Evolutionary conservation across 2,797 vertebrate genomes (phyloP).

Genomic region (Hozukius guyotensis): DNA sequence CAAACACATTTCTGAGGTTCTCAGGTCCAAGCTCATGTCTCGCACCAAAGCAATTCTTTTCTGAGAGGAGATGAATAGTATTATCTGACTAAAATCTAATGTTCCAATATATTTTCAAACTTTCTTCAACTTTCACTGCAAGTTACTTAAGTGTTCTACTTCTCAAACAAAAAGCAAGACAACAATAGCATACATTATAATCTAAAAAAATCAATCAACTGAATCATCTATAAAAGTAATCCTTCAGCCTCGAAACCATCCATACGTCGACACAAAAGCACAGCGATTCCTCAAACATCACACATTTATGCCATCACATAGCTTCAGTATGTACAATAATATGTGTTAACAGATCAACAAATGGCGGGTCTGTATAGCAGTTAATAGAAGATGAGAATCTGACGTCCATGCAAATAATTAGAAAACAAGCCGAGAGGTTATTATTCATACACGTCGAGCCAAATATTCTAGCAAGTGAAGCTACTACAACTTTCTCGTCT

Average conservation of each 20-base stretch:
- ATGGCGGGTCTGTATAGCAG: constrained; percentile 64
- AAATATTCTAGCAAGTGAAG: constrained; percentile 41
- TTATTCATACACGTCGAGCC: constrained; percentile 45
- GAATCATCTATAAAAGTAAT: neutral
- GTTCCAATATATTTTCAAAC: neutral
- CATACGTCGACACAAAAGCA: constrained; percentile 18
- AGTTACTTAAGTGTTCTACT: neutral
- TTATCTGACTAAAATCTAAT: constrained; percentile 12
- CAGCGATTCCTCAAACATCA: constrained; percentile 24
- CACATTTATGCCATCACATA: constrained; percentile 21
- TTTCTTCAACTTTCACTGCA: neutral
- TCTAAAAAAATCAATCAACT: neutral
- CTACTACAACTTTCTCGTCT: neutral
- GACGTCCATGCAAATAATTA: constrained; percentile 76
- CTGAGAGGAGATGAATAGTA: constrained; percentile 32
- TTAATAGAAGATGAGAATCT: constrained; percentile 75
- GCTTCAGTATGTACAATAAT: constrained; percentile 20
- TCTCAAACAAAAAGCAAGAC: constrained; percentile 5
- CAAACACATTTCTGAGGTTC: constrained; percentile 53
- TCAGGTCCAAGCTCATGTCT: constrained; percentile 57
- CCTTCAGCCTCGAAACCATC: constrained; percentile 35
- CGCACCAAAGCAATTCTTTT: constrained; percentile 41
- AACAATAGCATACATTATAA: neutral
- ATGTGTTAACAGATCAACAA: constrained; percentile 54
- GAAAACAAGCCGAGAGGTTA: constrained; percentile 62